Conservation (phyloP, 2,113 vertebrate species). For the Hippocampus comes region DNA sequence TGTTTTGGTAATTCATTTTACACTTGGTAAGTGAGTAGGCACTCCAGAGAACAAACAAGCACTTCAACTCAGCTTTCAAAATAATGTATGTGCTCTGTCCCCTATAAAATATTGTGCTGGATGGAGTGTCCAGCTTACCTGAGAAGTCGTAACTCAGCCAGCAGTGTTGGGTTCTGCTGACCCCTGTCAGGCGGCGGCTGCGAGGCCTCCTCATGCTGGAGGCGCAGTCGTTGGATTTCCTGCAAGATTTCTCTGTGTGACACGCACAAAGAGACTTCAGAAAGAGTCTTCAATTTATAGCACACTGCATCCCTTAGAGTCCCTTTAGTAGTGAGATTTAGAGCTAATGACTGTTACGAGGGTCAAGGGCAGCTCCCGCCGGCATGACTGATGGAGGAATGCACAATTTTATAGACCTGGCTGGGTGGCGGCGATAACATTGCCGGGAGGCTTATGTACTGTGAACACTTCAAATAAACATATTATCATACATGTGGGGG, state of each 20-base stretch:
- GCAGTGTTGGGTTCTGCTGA: constrained; percentile 93
- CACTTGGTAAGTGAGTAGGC: no score
- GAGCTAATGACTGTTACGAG: background rate
- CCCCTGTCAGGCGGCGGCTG: constrained; percentile 88
- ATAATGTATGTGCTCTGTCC: background rate
- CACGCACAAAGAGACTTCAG: constrained; percentile 9
- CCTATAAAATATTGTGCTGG: background rate
- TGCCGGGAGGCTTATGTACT: background rate
- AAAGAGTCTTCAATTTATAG: background rate
- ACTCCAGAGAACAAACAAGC: no score
- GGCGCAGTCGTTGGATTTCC: constrained; percentile 93
- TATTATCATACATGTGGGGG: background rate
- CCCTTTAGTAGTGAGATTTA: background rate
- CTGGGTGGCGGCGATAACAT: background rate
- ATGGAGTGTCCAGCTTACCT: constrained; percentile 70
- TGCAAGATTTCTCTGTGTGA: constrained; percentile 91
- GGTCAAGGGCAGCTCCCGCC: background rate
- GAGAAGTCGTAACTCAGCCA: constrained; percentile 91
- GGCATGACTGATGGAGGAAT: background rate
- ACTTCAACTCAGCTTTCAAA: background rate
- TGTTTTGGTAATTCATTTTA: no score
- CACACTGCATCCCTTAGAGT: background rate
- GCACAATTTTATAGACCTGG: background rate
- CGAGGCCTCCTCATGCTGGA: constrained; percentile 95
- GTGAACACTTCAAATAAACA: background rate